Evolutionary conservation across 2,888 invertebrate genomes (phyloP).

Genomic region (Holacanthella duospinosa): DNA sequence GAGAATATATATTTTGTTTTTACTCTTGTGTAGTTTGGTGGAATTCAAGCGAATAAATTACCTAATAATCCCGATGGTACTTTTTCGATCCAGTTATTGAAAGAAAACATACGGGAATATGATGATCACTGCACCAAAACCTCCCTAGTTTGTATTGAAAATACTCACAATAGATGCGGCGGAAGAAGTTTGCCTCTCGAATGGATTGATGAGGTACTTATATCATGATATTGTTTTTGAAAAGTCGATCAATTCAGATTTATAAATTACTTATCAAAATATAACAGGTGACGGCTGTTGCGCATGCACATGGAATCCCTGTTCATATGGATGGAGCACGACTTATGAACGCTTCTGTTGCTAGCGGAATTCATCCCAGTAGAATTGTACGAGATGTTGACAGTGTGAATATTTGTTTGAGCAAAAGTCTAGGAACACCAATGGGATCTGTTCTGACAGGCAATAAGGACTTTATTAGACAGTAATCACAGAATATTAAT

Average conservation of each 20-base stretch:
- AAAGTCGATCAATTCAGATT: no score
- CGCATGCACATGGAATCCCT: slow-evolving; percentile 53
- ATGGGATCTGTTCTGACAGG: slow-evolving; percentile 78
- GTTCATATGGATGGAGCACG: slow-evolving; percentile 92
- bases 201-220: slow-evolving; percentile 62
- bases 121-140: slow-evolving; percentile 74
- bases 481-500: no score
- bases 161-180: slow-evolving; percentile 81
- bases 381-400: slow-evolving; percentile 62
- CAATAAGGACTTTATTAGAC: slow-evolving; percentile 56
- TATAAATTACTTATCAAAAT: not conserved
- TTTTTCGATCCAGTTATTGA: slow-evolving; percentile 61
- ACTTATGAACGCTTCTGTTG: slow-evolving; percentile 76
- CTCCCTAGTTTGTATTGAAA: slow-evolving; percentile 71
- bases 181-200: slow-evolving; percentile 70
- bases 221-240: not conserved
- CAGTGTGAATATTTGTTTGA: slow-evolving; percentile 77
- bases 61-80: slow-evolving; percentile 74
- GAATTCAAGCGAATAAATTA: slow-evolving; percentile 62
- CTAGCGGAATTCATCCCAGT: slow-evolving; percentile 52
- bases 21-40: slow-evolving; percentile 58
- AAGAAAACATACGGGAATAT: slow-evolving; percentile 54
- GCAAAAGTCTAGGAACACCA: slow-evolving; percentile 83
- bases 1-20: no score
- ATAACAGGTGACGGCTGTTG: no score